Evolutionary conservation across 1,140 invertebrate genomes (phyloP), one percentile per base, ranked within the genome.

Genomic region (Bombus turneri): DNA sequence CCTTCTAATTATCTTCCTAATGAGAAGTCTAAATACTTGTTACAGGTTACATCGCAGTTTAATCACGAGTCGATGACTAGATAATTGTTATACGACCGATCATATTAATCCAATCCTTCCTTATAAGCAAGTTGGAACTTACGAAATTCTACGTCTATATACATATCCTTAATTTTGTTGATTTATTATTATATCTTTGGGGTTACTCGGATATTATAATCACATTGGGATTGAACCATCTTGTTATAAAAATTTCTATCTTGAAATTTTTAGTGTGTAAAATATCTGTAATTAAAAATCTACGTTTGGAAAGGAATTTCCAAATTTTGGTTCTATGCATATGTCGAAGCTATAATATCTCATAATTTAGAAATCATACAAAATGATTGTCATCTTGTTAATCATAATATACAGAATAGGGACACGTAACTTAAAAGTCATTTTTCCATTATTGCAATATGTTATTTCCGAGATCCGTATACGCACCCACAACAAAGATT

Each of bases 401-500:
- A 53, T 15, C 47, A 53, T 0, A 6, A 18, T 8, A 1, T 53
- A 53, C 5, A 53, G 18, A 53, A 53, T 6, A 15, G 15, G 2
- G 15, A 18, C 4, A 18, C 47, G 18, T 18, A 47, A 47, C 15
- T 1, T 0, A 2, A 2, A 47, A 53, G 0, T 5, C 15, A 53
- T 1, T 18, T 53, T 18, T 18, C 15, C 15, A 18, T 18, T 47
- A 47, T 0, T 18, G 0, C 6, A 1, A 18, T 3, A 22, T 2
- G 1, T 53, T 53, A 2, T 0, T 53, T 53, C 5, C 0, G 0
- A 6, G 0, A 22, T 53, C 0, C 18, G 22, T 1, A 0, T 47
- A 47, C 5, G 0, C 0, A 0, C 12, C 43, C 3, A 15, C 0
- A 18, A 47, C 15, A 5, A 5, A 0, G 18, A 0, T 53, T 2